Evolutionary conservation across 2,113 vertebrate species (phyloP).

Genomic region (Azemiops feae): DNA sequence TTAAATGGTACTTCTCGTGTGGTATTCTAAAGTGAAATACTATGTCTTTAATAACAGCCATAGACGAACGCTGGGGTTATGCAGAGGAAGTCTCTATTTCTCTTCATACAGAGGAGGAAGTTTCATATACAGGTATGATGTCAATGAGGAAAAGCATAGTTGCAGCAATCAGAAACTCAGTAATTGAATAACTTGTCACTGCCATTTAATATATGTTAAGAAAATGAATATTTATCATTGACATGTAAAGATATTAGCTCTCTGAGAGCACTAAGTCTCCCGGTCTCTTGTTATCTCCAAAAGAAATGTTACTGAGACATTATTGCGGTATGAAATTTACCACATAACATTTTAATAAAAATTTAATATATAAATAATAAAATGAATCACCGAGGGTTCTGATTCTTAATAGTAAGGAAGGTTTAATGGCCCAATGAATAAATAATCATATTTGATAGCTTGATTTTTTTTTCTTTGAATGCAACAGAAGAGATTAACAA

Average conservation of each 20-base stretch:
- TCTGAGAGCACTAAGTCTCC: not conserved
- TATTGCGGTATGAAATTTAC: not conserved
- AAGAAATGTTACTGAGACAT: not conserved
- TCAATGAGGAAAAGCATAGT: not conserved
- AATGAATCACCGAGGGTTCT: not conserved
- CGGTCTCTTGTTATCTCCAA: not conserved
- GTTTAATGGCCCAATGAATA: not conserved
- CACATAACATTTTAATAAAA: not conserved
- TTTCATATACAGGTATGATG: conserved; percentile 75
- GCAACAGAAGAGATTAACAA: not conserved
- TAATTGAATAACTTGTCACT: not conserved
- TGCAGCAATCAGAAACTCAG: not conserved
- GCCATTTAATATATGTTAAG: not conserved
- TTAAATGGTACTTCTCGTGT: not conserved
- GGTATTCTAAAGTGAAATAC: conserved; percentile 46
- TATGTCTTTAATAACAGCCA: conserved; percentile 66
- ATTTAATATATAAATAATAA: not conserved
- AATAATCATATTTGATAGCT: not conserved
- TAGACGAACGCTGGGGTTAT: conserved; percentile 70
- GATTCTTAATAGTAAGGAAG: too few relatives aligned
- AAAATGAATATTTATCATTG: not conserved
- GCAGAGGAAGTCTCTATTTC: conserved; percentile 72
- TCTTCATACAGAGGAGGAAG: conserved; percentile 70
- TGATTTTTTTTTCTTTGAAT: not conserved
- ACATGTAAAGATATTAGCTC: not conserved